phyloP scores from a whole-genome alignment of 2,797 vertebrate species.

The Streptopelia turtur region DNA sequence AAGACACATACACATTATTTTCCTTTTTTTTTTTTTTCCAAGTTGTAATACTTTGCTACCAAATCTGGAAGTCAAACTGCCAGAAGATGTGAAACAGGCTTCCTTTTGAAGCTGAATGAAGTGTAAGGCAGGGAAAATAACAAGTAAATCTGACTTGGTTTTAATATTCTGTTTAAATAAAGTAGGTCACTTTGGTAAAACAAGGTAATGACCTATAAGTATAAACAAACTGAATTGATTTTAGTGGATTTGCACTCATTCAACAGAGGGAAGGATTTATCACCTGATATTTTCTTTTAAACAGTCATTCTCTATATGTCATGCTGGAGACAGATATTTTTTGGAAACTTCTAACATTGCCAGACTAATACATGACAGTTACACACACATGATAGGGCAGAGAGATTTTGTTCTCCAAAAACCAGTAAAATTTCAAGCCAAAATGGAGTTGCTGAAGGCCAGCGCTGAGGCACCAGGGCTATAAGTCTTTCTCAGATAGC shows the following conservation, averaged over 20 bases:
- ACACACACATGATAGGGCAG: background rate
- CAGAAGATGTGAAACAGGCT: background rate
- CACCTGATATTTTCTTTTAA: background rate
- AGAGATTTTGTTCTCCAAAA: background rate
- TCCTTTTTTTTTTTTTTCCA: background rate
- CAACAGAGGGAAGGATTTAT: background rate
- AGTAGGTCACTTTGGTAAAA: background rate
- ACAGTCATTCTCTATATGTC: background rate
- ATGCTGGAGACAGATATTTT: background rate
- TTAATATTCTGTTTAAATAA: background rate
- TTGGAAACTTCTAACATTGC: background rate
- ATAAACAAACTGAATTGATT: background rate
- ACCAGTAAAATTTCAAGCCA: background rate
- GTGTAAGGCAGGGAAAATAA: background rate
- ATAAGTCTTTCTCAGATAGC: background rate
- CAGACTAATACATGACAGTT: background rate
- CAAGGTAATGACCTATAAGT: background rate
- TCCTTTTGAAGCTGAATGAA: background rate
- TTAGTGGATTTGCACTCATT: background rate
- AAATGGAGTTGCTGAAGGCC: background rate
- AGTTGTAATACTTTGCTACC: background rate
- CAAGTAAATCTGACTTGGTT: background rate
- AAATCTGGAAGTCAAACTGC: background rate
- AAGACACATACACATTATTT: accelerated
- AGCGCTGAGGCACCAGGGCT: background rate